phyloP scores from a whole-genome alignment of 2,113 vertebrate species.

The Paraplagusia blochii region DNA sequence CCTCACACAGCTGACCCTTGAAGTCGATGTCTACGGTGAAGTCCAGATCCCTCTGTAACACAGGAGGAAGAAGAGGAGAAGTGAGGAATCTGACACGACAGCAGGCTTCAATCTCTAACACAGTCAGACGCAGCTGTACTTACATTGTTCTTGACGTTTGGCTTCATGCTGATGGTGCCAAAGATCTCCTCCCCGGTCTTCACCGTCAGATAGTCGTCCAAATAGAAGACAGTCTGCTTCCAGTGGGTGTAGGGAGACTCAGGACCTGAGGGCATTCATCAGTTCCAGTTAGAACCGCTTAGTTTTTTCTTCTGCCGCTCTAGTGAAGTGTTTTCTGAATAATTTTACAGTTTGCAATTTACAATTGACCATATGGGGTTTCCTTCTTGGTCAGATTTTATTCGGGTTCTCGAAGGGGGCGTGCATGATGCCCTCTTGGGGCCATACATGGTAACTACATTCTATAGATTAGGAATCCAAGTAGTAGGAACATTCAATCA shows the following conservation, averaged over 20 bases:
- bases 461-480: too few relatives aligned
- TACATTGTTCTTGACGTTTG: constrained; percentile 92
- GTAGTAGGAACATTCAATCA: too few relatives aligned
- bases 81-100: not conserved
- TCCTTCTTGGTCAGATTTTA: too few relatives aligned
- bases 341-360: too few relatives aligned
- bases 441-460: too few relatives aligned
- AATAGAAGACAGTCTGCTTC: constrained; percentile 94
- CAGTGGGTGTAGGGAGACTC: constrained; percentile 95
- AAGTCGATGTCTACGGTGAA: constrained; percentile 92
- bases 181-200: constrained; percentile 93
- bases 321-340: too few relatives aligned
- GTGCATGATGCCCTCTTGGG: too few relatives aligned
- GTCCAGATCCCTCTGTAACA: constrained; percentile 87
- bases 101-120: not conserved
- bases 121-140: constrained; percentile 19
- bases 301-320: too few relatives aligned
- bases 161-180: constrained; percentile 91
- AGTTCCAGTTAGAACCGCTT: too few relatives aligned
- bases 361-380: too few relatives aligned
- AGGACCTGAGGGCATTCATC: constrained; percentile 71
- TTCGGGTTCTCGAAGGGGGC: too few relatives aligned
- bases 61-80: constrained; percentile 9
- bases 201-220: constrained; percentile 93
- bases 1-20: constrained; percentile 90